Conservation (phyloP, 2,113 vertebrate species). For the Hippocampus zosterae region DNA sequence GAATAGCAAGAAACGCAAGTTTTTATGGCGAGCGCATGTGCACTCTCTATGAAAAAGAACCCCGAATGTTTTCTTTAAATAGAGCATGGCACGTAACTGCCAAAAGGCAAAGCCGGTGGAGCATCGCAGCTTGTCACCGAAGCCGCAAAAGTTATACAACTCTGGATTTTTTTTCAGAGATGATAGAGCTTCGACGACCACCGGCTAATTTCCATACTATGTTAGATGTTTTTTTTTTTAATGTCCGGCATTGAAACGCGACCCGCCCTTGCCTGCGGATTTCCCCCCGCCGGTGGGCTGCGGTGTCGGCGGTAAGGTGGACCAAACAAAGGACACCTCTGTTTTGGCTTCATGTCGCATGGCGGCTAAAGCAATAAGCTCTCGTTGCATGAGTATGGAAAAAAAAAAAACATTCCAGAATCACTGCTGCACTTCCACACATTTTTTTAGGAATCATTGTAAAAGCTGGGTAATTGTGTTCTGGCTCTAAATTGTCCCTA, state of each 20-base stretch:
- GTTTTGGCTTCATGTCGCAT: conserved; percentile 54
- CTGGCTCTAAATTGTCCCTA: too few species aligned
- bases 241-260: conserved; percentile 53
- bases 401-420: conserved; percentile 14
- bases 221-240: conserved; percentile 58
- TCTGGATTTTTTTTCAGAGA: conserved; percentile 19
- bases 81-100: not conserved
- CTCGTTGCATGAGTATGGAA: conserved; percentile 26
- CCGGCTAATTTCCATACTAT: conserved; percentile 45
- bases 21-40: too few species aligned
- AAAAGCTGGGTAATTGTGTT: not conserved
- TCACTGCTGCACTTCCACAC: conserved; percentile 31
- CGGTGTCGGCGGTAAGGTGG: conserved; percentile 29
- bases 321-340: conserved; percentile 63
- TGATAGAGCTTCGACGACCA: conserved; percentile 26
- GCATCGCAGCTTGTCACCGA: not conserved
- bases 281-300: conserved; percentile 31
- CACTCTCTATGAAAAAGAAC: too few species aligned
- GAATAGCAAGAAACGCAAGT: too few species aligned
- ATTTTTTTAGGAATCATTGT: not conserved
- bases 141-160: conserved; percentile 24
- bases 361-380: conserved; percentile 55
- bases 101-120: not conserved
- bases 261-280: conserved; percentile 26
- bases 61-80: not conserved